These are phyloP conservation scores for Goniozus legneri DNA, from an alignment of 1,140 invertebrate species.

Conservation along the genomic window DNA sequence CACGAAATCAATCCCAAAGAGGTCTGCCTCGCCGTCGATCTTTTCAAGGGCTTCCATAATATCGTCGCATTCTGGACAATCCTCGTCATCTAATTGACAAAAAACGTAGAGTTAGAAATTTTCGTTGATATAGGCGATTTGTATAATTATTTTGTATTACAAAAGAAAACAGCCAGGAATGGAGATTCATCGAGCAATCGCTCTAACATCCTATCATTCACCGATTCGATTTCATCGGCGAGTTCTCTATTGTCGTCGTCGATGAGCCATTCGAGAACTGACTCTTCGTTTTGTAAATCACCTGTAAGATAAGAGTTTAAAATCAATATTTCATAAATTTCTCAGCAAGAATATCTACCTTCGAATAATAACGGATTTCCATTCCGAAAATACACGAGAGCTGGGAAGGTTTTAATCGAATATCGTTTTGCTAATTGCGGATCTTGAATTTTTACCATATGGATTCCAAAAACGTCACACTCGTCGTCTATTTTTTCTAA, in stretches of 20 bases:
- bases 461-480: constrained; percentile 89
- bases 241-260: constrained; percentile 92
- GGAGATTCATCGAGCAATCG: constrained; percentile 83
- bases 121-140: background rate
- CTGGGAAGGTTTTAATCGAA: constrained; percentile 92
- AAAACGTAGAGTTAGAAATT: background rate
- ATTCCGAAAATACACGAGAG: constrained; percentile 88
- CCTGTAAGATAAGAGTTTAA: constrained; percentile 51
- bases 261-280: constrained; percentile 87
- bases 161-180: constrained; percentile 88
- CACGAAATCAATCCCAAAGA: constrained; percentile 92
- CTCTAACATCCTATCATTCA: constrained; percentile 87
- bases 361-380: constrained; percentile 91
- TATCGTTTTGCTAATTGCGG: constrained; percentile 86
- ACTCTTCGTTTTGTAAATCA: constrained; percentile 87
- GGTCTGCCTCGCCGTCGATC: constrained; percentile 90
- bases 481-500: constrained; percentile 90
- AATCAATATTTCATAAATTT: background rate
- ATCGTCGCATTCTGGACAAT: constrained; percentile 85
- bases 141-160: constrained; percentile 53
- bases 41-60: constrained; percentile 85
- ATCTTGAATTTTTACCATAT: constrained; percentile 93
- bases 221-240: constrained; percentile 90
- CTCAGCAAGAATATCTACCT: constrained; percentile 50
- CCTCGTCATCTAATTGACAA: constrained; percentile 72